Base-by-base conservation (phyloP, 2,888 invertebrate species). In the Galeopsomyia nigrocyanea region DNA sequence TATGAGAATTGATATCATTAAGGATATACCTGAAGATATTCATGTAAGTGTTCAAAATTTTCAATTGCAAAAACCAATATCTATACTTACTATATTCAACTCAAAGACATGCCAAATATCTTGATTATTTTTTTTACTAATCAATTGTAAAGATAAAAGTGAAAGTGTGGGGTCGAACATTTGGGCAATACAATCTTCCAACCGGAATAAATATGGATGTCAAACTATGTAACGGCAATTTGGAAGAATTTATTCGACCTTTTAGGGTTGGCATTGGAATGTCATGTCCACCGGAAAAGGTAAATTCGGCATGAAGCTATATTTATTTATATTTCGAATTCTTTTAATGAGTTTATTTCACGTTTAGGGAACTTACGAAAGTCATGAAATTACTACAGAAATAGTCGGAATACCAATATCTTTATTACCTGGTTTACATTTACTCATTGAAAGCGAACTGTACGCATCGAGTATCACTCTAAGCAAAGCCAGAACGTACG, bases 1-100 rank as follows among this genome's bases (percentile, higher is more conserved):
- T 46, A 21, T 64, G n/a, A 55, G 55, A 55, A 39, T 64, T 46
- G 64, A 64, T 55, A 46, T 64, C 3, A 64, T 64, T 46, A 21
- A 64, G 22, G 64, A 64, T 55, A 50, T 64, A n/a, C 64, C 64
- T 10, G 10, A 39, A 46, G 46, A 64, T 39, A n/a, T 55, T 22
- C 3, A 16, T 21, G 64, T 64, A 39, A 64, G 55, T 51, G 7
- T 31, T 5, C 39, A 39, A 13, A 39, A 5, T 1, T 39, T 1
- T 13, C 39, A 10, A 1, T 39, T 39, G 10, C 39, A 39, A 39
- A 39, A 39, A 39, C 7, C 7, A 39, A 39, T 39, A 10, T 7
- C 7, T 39, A 7, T n/a, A n/a, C n/a, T 39, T 39, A 7, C 1
- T 5, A 39, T 39, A 39, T 39, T 26, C 17, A 26, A 46, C 17